Base-by-base conservation (phyloP, 2,888 invertebrate species). In the Euplexia lucipara region DNA sequence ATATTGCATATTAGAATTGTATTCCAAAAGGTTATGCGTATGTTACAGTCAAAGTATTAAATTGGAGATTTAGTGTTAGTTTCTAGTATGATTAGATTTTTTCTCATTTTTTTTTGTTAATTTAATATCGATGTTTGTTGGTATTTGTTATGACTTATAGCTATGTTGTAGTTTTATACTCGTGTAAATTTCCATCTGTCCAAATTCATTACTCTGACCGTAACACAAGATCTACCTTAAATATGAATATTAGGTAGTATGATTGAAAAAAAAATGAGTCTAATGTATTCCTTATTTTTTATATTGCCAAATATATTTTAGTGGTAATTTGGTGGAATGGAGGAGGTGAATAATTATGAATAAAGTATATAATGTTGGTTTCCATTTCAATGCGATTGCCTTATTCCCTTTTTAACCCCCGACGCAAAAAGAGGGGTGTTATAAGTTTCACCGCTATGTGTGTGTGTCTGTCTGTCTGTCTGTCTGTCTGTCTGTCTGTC, bases 291-390 rank as follows among this genome's bases (percentile, higher is more conserved):
- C 92, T 93, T 94, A 94, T 94, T 94, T 92, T 94, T 94, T 94
- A 92, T 93, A 94, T 94, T 93, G 94, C 94, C 94, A 94, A 94
- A 94, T 94, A 93, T 94, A 93, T 93, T 92, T 88, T 92, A 93
- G 92, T 88, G 89, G 91, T 94, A 92, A 91, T 90, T 90, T 83
- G 88, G 90, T 91, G 89, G 92, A 91, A 89, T 86, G 87, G 88
- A 91, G 88, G 90, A 92, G 90, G 88, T 83, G 83, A 87, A 87
- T 90, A 81, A 81, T 81, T 81, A 88, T 90, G 90, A 91, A 91
- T 91, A 89, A 91, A 91, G 87, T 91, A 91, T 89, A 91, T 89
- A 89, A 91, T 90, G 91, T 93, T 92, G 90, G 87, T 92, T 92
- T 93, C 90, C 82, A 91, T 90, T 90, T 90, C 88, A 87, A 81